Evolutionary conservation across 2,797 vertebrate species (phyloP).

Genomic region (Euthynnus affinis): DNA sequence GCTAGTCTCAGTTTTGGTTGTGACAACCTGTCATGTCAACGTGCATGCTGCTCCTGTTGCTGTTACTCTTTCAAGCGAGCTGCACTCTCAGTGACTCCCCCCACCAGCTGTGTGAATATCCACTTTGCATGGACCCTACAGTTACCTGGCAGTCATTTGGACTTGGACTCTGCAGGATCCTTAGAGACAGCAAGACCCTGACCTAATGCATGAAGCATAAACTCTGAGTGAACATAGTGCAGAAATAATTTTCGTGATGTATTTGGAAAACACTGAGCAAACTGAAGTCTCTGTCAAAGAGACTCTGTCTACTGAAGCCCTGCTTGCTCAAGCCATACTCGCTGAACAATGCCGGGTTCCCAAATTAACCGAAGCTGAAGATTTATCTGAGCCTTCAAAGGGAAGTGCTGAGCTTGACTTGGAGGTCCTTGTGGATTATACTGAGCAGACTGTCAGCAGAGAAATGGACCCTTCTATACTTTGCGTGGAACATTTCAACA

Average conservation of each 20-base stretch:
- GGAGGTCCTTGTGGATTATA: slow-evolving; percentile 68
- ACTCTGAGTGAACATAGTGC: slow-evolving; percentile 39
- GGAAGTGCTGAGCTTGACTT: slow-evolving; percentile 59
- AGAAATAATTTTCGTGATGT: slow-evolving; percentile 61
- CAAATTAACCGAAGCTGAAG: slow-evolving; percentile 63
- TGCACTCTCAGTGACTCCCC: slow-evolving; percentile 70
- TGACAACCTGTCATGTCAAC: slow-evolving; percentile 84
- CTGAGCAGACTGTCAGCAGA: slow-evolving; percentile 53
- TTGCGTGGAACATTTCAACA: slow-evolving; percentile 45
- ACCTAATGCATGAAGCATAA: slow-evolving; percentile 67
- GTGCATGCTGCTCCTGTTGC: slow-evolving; percentile 76
- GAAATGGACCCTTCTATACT: slow-evolving; percentile 57
- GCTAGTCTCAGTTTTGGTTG: slow-evolving; percentile 81
- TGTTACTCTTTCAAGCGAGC: slow-evolving; percentile 70
- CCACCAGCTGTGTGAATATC: slow-evolving; percentile 63
- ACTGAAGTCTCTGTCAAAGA: slow-evolving; percentile 55
- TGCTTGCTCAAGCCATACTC: slow-evolving; percentile 78
- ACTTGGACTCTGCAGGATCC: slow-evolving; percentile 53
- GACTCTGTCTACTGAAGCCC: slow-evolving; percentile 55
- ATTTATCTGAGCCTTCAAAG: slow-evolving; percentile 58
- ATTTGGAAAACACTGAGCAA: slow-evolving; percentile 78
- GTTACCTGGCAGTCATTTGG: slow-evolving; percentile 63
- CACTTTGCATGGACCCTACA: slow-evolving; percentile 64
- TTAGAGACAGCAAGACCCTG: slow-evolving; percentile 28
- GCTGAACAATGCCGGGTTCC: slow-evolving; percentile 76